Base-by-base conservation (phyloP, 1,140 invertebrate species). In the Saccostrea echinata region DNA sequence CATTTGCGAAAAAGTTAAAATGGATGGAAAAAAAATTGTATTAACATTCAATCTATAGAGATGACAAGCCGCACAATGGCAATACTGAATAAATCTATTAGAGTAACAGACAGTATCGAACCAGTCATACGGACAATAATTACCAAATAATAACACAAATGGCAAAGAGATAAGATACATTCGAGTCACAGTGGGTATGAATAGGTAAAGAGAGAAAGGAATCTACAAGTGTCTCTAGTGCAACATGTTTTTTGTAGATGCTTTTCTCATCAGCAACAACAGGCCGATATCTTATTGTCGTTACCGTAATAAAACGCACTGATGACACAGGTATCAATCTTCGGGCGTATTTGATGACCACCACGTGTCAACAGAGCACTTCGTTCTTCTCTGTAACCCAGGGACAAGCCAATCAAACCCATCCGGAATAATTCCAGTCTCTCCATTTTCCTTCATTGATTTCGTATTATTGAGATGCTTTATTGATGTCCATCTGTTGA, bases 391-490 rank as follows among this genome's bases (percentile, higher is more conserved):
- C 68, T 27, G 68, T 76, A 76, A 30, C 68, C n/a, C 68, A 76
- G 68, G 68, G 68, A 76, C 68, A 33, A 76, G 30, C 27, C 68
- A 76, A 76, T 76, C 68, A 76, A 76, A 76, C 68, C 68, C 68
- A 76, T 76, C 68, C 68, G 68, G 27, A 76, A 76, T 76, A 18
- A 76, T 76, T 76, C 27, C 30, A 30, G 68, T 76, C 68, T 76
- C 30, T 76, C 27, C 30, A 76, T 76, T 76, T 76, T 16, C 68
- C 30, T 9, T 27, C 24, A 76, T 76, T 76, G 68, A 76, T 76
- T 76, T 76, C 27, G 68, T 76, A 76, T 76, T 76, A 76, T 76
- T 76, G 68, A 76, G 68, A 76, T 33, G 16, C 27, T 76, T 76
- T 76, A 76, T 76, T 24, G 30, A 76, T 16, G 30, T 30, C 68